Conservation (phyloP, 1,140 invertebrate species). For the Drosophila pectinifera region DNA sequence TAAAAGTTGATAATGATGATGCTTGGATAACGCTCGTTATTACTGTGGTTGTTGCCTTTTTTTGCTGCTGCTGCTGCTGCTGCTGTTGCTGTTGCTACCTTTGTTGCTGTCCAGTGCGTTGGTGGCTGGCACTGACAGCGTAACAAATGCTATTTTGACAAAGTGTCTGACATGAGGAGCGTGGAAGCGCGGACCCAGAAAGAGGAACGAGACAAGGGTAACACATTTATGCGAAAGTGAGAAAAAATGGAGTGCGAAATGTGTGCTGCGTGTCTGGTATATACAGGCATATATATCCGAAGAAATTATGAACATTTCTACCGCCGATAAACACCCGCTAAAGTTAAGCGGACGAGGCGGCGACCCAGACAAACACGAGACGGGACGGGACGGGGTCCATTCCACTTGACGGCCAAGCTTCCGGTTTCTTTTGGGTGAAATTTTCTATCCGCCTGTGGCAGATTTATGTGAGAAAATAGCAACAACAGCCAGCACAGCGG, state of each 20-base stretch:
- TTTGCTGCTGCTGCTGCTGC: conserved; percentile 43
- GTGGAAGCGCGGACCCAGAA: conserved; percentile 64
- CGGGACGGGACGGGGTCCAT: conserved; percentile 41
- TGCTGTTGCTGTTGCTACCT: conserved; percentile 38
- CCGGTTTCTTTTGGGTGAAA: conserved; percentile 82
- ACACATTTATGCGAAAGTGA: conserved; percentile 74
- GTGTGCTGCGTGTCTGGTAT: conserved; percentile 53
- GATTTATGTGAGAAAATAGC: conserved; percentile 80
- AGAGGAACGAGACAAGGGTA: conserved; percentile 36
- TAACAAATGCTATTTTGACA: conserved; percentile 83
- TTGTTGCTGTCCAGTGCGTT: conserved; percentile 76
- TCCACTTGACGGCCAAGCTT: conserved; percentile 70
- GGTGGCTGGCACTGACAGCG: conserved; percentile 80
- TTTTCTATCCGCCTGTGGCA: conserved; percentile 72
- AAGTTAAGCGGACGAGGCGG: conserved; percentile 31
- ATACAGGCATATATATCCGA: conserved; percentile 10
- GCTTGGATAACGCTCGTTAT: conserved; percentile 82
- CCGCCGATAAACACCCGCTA: conserved; percentile 62
- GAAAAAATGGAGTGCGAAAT: conserved; percentile 73
- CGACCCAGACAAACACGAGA: conserved; percentile 35
- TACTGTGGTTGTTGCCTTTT: conserved; percentile 60
- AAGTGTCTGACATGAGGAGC: conserved; percentile 83
- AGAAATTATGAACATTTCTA: conserved; percentile 64
- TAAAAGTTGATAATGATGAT: conserved; percentile 84
- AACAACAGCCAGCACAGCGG: too few species aligned